These are phyloP conservation scores for Apostichopus leukothele DNA, from an alignment of 53 echinoderm and acorn worm species.

Conservation along the genomic window DNA sequence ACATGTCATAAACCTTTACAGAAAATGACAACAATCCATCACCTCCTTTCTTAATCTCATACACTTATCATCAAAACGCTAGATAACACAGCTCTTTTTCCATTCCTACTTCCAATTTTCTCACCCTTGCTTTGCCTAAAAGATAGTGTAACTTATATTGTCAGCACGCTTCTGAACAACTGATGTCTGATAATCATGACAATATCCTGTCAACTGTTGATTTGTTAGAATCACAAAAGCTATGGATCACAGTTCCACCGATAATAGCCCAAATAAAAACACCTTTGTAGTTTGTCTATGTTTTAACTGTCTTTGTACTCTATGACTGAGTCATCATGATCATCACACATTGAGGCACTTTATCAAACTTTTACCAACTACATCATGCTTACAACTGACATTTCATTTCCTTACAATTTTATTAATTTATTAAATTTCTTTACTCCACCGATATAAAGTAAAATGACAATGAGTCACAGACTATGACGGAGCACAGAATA, in stretches of 20 bases:
- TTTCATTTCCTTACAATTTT: constrained; percentile 5
- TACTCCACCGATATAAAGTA: background rate
- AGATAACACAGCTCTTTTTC: background rate
- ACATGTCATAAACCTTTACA: too few species aligned
- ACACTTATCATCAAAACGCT: background rate
- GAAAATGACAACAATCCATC: background rate
- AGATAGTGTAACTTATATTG: background rate
- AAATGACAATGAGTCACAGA: background rate
- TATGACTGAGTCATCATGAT: background rate
- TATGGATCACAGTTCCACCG: background rate
- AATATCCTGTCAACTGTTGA: background rate
- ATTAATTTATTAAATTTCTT: constrained; percentile 2
- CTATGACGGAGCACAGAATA: background rate
- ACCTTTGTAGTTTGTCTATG: background rate
- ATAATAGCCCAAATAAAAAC: background rate
- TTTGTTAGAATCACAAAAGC: background rate
- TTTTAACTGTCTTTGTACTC: background rate
- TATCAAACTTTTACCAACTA: constrained; percentile 18
- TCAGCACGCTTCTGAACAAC: background rate
- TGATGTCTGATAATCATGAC: background rate
- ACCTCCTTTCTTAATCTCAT: background rate
- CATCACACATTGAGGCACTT: constrained; percentile 15
- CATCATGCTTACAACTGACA: background rate
- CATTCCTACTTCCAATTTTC: too few species aligned
- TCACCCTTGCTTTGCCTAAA: background rate